Evolutionary conservation across 2,113 vertebrate species (phyloP).

Genomic region (Spea multiplicata): DNA sequence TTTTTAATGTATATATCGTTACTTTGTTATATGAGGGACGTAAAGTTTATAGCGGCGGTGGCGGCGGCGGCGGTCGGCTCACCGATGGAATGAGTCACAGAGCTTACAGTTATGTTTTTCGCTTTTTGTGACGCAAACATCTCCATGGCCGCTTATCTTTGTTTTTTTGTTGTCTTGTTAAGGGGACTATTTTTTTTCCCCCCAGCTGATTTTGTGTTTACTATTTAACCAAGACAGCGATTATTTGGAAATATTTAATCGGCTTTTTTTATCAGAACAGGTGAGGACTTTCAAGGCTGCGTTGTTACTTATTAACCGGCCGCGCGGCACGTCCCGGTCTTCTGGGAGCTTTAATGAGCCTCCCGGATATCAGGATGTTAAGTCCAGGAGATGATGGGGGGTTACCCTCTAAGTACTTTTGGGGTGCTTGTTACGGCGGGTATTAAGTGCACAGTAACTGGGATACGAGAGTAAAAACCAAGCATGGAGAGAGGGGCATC

Average conservation of each 20-base stretch:
- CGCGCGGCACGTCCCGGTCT: neutral
- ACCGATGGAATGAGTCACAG: neutral
- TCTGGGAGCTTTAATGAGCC: constrained; percentile 3
- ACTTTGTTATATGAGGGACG: too few relatives aligned
- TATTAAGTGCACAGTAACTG: too few relatives aligned
- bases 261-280: constrained; percentile 37
- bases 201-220: neutral
- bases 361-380: neutral
- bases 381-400: neutral
- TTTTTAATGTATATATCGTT: too few relatives aligned
- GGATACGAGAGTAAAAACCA: too few relatives aligned
- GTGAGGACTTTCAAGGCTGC: constrained; percentile 48
- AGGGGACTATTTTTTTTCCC: neutral
- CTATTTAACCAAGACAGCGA: constrained; percentile 42
- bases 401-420: too few relatives aligned
- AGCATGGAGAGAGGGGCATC: too few relatives aligned
- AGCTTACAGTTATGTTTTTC: neutral
- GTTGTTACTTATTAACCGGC: constrained; percentile 50
- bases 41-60: too few relatives aligned
- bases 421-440: too few relatives aligned
- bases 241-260: constrained; percentile 48
- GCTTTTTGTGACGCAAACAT: neutral
- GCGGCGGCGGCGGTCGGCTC: too few relatives aligned
- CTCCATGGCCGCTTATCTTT: too few relatives aligned
- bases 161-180: neutral